Conservation (phyloP, 2,113 vertebrate genomes). For the Festucalex cinctus region DNA sequence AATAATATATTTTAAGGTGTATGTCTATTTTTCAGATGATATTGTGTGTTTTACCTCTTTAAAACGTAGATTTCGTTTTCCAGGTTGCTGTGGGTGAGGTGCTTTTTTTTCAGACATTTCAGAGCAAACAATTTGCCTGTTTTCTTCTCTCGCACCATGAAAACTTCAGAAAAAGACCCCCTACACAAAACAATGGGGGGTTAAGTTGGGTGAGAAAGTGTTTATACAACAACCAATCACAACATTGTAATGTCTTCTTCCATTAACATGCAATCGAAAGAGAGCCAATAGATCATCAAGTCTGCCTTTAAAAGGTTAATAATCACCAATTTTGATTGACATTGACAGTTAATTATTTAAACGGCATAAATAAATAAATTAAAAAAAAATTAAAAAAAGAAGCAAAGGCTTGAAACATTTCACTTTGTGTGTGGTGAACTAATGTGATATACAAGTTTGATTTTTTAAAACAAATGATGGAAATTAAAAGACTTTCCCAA, state of each 20-base stretch:
- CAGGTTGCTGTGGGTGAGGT: constrained; percentile 81
- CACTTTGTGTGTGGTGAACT: no score
- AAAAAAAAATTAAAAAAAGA: no score
- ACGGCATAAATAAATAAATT: no score
- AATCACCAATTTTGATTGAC: no score
- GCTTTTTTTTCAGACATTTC: constrained; percentile 93
- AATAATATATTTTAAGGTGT: background rate
- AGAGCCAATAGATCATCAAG: no score
- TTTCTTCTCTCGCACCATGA: constrained; percentile 84
- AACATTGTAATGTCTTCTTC: background rate
- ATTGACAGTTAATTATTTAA: no score
- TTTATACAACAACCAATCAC: background rate
- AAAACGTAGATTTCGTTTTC: constrained; percentile 92
- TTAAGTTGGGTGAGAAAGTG: background rate
- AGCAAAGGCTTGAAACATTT: no score
- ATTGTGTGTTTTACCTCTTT: constrained; percentile 74
- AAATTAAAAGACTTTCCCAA: no score
- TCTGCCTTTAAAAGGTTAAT: no score
- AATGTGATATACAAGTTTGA: no score
- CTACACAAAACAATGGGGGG: constrained; percentile 59
- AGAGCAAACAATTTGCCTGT: constrained; percentile 86
- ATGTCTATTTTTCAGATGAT: background rate
- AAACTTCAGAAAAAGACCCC: constrained; percentile 92
- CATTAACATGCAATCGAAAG: background rate
- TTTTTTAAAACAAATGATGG: no score